Evolutionary conservation across 2,113 vertebrate species (phyloP).

Genomic region (Mustela lutreola): DNA sequence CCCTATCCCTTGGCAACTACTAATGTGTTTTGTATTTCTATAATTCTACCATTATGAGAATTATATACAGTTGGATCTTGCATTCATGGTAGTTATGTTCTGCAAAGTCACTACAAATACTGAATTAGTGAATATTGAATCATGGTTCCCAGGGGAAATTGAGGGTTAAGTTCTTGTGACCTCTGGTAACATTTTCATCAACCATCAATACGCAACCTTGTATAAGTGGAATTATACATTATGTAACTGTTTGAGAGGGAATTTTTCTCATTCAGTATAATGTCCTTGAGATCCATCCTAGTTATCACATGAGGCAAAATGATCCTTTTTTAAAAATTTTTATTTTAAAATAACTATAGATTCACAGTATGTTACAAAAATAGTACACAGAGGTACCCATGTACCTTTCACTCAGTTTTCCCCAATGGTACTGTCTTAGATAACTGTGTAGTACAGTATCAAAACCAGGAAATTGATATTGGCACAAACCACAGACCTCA

Average conservation of each 20-base stretch:
- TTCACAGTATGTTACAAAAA: background rate
- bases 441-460: background rate
- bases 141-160: background rate
- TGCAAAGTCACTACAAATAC: background rate
- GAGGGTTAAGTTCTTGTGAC: background rate
- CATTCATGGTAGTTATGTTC: background rate
- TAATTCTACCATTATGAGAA: background rate
- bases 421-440: background rate
- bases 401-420: background rate
- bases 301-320: background rate
- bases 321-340: background rate
- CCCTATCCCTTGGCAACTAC: background rate
- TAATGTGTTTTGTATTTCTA: background rate
- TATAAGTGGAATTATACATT: background rate
- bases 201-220: background rate
- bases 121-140: background rate
- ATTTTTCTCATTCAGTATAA: background rate
- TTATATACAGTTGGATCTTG: background rate
- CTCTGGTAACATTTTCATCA: background rate
- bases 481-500: background rate
- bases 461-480: background rate
- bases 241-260: background rate
- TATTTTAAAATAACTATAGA: constrained; percentile 1
- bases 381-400: background rate
- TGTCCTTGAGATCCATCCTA: background rate